Evolutionary conservation across 2,888 invertebrate species (phyloP).

Genomic region (Xanthorhoe spadicearia): DNA sequence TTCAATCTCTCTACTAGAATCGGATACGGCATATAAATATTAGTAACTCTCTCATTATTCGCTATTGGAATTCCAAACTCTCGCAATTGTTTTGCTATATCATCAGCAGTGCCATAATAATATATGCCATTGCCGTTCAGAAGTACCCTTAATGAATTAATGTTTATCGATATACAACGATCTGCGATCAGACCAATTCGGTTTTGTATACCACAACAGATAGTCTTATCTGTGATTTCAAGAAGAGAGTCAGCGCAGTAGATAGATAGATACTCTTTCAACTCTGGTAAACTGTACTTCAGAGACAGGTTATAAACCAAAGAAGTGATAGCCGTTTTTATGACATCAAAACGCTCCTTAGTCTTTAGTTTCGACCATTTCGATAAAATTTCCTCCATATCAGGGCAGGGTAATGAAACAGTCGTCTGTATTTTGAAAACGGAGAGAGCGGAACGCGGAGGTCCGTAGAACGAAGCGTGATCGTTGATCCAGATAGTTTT

Average conservation of each 20-base stretch:
- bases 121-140: background rate
- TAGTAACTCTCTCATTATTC: background rate
- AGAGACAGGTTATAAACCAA: no score
- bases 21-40: background rate
- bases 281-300: background rate
- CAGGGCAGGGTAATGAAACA: background rate
- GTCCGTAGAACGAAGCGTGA: background rate
- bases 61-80: background rate
- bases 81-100: background rate
- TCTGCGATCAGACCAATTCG: background rate
- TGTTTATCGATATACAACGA: no score
- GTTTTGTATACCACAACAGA: background rate
- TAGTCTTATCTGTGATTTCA: background rate
- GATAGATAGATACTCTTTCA: no score
- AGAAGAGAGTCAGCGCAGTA: background rate
- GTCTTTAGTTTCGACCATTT: background rate
- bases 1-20: background rate
- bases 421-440: background rate
- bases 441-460: background rate
- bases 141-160: background rate
- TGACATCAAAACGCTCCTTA: background rate
- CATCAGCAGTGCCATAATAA: background rate
- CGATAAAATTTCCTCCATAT: background rate
- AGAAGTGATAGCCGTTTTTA: background rate
- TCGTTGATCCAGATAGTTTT: conserved; percentile 14